These are phyloP conservation scores for Nasua narica DNA, from an alignment of 2,797 vertebrate genomes.

Conservation along the genomic window DNA sequence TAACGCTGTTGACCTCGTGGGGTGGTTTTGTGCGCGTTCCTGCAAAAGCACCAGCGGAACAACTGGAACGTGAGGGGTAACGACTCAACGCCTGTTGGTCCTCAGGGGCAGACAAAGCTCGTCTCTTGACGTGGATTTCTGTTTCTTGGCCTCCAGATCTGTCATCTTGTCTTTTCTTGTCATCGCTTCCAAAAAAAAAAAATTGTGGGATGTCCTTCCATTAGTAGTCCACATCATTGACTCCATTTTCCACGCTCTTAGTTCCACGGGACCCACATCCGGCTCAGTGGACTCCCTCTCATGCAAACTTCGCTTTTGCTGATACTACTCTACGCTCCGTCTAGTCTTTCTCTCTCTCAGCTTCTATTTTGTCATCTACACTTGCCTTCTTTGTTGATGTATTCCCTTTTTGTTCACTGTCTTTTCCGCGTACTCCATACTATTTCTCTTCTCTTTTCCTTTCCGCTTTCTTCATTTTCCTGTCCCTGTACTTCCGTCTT, in stretches of 20 bases:
- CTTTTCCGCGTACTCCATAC: background rate
- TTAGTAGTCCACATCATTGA: background rate
- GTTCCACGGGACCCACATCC: background rate
- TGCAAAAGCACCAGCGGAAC: background rate
- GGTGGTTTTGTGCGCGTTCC: background rate
- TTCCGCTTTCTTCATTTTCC: background rate
- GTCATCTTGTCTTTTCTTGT: background rate
- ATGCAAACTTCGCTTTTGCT: background rate
- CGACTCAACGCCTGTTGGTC: background rate
- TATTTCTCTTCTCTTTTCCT: background rate
- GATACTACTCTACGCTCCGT: background rate
- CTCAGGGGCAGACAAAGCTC: background rate
- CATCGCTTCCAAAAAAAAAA: background rate
- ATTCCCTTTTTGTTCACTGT: background rate
- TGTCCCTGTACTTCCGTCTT: background rate
- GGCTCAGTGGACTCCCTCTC: background rate
- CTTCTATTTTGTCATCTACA: background rate
- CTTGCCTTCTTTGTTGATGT: background rate
- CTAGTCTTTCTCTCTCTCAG: background rate
- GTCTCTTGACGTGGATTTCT: background rate
- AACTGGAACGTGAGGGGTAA: background rate
- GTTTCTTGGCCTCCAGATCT: background rate
- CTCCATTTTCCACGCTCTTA: background rate
- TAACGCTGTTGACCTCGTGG: accelerated
- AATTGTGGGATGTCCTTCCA: background rate